Evolutionary conservation across 2,888 invertebrate species (phyloP).

Genomic region (Corbicula japonica): DNA sequence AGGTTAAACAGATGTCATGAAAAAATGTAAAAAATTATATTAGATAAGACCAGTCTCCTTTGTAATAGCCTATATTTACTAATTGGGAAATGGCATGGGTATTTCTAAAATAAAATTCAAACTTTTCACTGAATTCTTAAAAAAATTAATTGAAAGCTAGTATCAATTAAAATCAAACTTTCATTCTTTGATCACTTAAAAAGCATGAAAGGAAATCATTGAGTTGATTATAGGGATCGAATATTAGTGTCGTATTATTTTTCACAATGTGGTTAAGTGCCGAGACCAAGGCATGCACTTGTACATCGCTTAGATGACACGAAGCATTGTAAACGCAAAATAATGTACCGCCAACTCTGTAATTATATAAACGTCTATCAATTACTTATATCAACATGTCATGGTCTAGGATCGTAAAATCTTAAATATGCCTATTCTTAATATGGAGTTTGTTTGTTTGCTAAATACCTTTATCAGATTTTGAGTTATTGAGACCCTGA

Average conservation of each 20-base stretch:
- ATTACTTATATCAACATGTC: constrained; percentile 42
- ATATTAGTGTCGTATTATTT: constrained; percentile 10
- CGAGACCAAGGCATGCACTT: constrained; percentile 1
- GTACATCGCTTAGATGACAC: constrained; percentile 37
- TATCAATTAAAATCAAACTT: no score
- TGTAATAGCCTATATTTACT: no score
- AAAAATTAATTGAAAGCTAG: no score
- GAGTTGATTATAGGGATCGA: constrained; percentile 29
- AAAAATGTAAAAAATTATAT: no score
- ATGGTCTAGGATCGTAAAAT: constrained; percentile 15
- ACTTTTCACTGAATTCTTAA: no score
- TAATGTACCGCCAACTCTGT: constrained; percentile 15
- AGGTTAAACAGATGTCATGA: no score
- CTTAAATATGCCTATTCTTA: constrained; percentile 7
- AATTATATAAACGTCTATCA: constrained; percentile 52
- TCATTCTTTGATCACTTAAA: no score
- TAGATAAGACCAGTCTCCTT: no score
- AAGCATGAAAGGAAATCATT: no score
- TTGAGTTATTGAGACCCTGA: no score
- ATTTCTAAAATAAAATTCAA: no score
- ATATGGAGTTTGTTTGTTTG: constrained; percentile 18
- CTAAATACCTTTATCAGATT: constrained; percentile 16
- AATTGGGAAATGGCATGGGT: no score
- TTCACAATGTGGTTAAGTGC: constrained; percentile 32
- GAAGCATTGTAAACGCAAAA: constrained; percentile 7